Percentiles rank a stretch among this genome's conserved stretches.
Evolutionary conservation across 2,888 invertebrate genomes (phyloP).

Genomic region (Agrotis exclamationis): DNA sequence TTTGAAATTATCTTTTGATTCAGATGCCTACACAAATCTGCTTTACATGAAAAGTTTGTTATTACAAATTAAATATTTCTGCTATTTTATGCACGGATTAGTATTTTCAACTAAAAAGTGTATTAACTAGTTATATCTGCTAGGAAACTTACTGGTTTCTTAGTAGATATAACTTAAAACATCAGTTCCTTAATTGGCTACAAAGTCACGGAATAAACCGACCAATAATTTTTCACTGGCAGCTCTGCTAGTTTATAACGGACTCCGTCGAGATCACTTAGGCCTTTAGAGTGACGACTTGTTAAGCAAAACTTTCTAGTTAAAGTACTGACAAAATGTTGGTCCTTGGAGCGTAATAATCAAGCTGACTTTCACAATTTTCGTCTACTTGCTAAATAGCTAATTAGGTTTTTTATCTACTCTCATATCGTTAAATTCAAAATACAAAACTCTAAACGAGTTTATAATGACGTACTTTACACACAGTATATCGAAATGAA

Average conservation of each 20-base stretch:
- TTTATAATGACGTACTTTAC: too few relatives aligned
- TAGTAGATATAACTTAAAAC: background rate
- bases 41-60: slow-evolving; percentile 28
- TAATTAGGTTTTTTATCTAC: slow-evolving; percentile 23
- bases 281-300: slow-evolving; percentile 46
- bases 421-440: too few relatives aligned
- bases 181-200: slow-evolving; percentile 6
- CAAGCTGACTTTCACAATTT: slow-evolving; percentile 39
- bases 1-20: slow-evolving; percentile 34
- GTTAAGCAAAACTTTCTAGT: slow-evolving; percentile 42
- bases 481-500: too few relatives aligned
- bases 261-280: slow-evolving; percentile 50
- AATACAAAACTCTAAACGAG: too few relatives aligned
- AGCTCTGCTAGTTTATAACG: slow-evolving; percentile 6
- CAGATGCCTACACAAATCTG: slow-evolving; percentile 5
- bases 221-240: slow-evolving; percentile 14
- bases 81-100: background rate
- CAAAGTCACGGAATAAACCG: slow-evolving; percentile 5
- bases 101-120: slow-evolving; percentile 15
- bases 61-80: slow-evolving; percentile 10
- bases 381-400: slow-evolving; percentile 12
- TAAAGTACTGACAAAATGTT: slow-evolving; percentile 51
- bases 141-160: too few relatives aligned
- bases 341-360: slow-evolving; percentile 47
- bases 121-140: background rate